Base-by-base conservation (phyloP, 2,797 vertebrate genomes). In the Naso thynnoides region DNA sequence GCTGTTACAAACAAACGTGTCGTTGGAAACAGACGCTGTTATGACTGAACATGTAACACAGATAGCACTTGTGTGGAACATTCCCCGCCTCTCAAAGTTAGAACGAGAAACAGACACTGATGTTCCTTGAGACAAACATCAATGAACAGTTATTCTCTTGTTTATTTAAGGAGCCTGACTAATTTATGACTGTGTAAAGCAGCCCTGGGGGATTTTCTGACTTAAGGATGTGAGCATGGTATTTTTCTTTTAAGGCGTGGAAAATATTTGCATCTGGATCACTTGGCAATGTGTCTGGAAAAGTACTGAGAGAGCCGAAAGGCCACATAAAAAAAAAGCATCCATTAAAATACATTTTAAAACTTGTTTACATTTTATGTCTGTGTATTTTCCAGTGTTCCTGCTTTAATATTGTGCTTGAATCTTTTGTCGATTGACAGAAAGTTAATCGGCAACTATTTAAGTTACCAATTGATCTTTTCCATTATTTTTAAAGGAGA, bases 1-100 rank as follows among this genome's bases (percentile, higher is more conserved):
- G 49, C 29, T 71, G 72, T 3, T 9, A 49, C 68, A 82, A 74
- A 79, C 23, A 55, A 76, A 62, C 19, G 48, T 54, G 61, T 64
- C 11, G 10, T 9, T 26, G 56, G 47, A 48, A 57, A 57, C 65
- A 44, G 48, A 44, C 64, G 70, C 53, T 8, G 19, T 14, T 39
- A 23, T 19, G 50, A 49, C n/a, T 36, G 33, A 29, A 10, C 23
- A 31, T 29, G 21, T 1, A 4, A 24, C 31, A 26, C 23, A 77
- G 9, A 33, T 1, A 6, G 50, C 31, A 13, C 4, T 42, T 3
- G 8, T 11, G 33, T 4, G 21, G 4, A 44, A 27, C 31, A 8
- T 52, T 24, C 24, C 1, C 4, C 1, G 9, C 49, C 38, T 44
- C 27, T 27, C 9, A 15, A 1, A 0, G 16, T 41, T 1, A n/a